Evolutionary conservation across 1,140 invertebrate genomes (phyloP).

Genomic region (Drosophila fuyamai): DNA sequence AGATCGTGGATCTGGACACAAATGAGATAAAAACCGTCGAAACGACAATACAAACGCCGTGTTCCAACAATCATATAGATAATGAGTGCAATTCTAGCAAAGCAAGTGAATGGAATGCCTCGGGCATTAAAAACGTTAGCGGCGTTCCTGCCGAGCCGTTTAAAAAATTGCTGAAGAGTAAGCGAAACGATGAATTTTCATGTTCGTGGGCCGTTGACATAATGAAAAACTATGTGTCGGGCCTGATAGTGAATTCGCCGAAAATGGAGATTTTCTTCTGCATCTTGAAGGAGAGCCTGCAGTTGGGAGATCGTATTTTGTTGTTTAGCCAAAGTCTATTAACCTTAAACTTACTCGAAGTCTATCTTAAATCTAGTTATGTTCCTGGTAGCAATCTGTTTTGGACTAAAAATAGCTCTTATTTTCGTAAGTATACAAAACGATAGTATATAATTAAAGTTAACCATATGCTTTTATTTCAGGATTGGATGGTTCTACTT

Average conservation of each 20-base stretch:
- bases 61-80: slow-evolving; percentile 44
- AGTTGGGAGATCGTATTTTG: slow-evolving; percentile 95
- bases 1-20: slow-evolving; percentile 87
- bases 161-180: slow-evolving; percentile 63
- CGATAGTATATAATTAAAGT: not conserved
- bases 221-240: slow-evolving; percentile 94
- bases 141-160: slow-evolving; percentile 43
- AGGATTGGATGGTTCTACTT: slow-evolving; percentile 97
- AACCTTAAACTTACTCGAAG: slow-evolving; percentile 98
- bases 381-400: slow-evolving; percentile 90
- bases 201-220: slow-evolving; percentile 95
- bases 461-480: not conserved
- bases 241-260: slow-evolving; percentile 95
- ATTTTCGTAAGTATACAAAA: slow-evolving; percentile 91
- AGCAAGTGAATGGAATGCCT: slow-evolving; percentile 27
- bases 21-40: slow-evolving; percentile 87
- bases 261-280: slow-evolving; percentile 98
- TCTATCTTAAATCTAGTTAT: slow-evolving; percentile 93
- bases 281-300: slow-evolving; percentile 95
- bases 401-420: slow-evolving; percentile 95
- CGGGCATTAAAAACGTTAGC: slow-evolving; percentile 37
- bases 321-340: slow-evolving; percentile 98
- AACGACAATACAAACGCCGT: slow-evolving; percentile 67
- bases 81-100: slow-evolving; percentile 18
- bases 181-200: slow-evolving; percentile 90